Conservation (phyloP, 2,797 vertebrate species). For the Astyanax mexicanus region DNA sequence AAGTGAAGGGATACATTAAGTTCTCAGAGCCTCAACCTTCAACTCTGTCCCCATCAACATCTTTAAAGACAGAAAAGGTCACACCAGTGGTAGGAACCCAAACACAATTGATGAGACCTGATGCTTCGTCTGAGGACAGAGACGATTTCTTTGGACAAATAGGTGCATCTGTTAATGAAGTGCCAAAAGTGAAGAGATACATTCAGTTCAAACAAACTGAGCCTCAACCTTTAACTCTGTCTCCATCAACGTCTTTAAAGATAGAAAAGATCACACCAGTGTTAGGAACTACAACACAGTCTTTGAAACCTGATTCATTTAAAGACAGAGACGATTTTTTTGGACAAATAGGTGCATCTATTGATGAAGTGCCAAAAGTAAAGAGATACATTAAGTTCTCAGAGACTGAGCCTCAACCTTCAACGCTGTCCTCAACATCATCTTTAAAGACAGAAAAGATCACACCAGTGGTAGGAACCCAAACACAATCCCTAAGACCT, state of each 20-base stretch:
- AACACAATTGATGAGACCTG: neutral
- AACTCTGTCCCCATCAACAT: neutral
- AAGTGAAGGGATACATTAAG: constrained; percentile 18
- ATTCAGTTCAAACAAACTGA: constrained; percentile 34
- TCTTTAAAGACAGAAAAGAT: neutral
- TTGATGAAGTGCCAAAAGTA: too few species aligned
- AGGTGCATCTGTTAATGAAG: neutral
- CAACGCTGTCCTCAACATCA: too few species aligned
- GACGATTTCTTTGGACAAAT: neutral
- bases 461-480: neutral
- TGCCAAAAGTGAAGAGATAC: constrained; percentile 49
- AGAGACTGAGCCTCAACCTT: neutral
- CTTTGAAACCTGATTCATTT: neutral
- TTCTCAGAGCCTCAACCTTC: neutral
- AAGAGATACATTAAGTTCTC: neutral
- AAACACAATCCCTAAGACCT: constrained; percentile 3
- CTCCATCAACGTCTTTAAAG: neutral
- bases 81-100: neutral
- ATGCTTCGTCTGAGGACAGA: neutral
- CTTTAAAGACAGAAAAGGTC: neutral
- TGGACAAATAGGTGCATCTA: too few species aligned
- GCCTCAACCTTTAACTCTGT: neutral
- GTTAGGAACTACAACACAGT: constrained; percentile 9
- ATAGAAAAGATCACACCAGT: neutral
- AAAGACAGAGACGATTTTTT: neutral